Evolutionary conservation across 1,140 invertebrate genomes (phyloP).

Genomic region (Pogonognathellus flavescens): DNA sequence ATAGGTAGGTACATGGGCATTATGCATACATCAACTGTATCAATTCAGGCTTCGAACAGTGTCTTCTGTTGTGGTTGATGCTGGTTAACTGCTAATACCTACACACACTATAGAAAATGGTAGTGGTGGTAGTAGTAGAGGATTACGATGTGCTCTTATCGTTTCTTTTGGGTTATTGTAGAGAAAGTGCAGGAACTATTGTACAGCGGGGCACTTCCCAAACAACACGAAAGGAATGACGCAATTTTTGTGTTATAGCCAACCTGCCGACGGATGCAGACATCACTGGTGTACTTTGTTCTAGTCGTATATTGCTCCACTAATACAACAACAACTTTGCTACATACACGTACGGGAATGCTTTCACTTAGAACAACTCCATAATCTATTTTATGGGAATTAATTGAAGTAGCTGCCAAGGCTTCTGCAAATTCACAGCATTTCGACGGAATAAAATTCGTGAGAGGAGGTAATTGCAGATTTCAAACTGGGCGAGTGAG

Average conservation of each 20-base stretch:
- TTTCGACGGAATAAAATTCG: constrained; percentile 13
- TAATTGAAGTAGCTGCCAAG: constrained; percentile 4
- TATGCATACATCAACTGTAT: constrained; percentile 12
- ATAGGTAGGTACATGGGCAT: too few relatives aligned
- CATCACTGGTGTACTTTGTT: neutral
- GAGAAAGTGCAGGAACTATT: constrained; percentile 13
- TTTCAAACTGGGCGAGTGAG: neutral
- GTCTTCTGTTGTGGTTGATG: neutral
- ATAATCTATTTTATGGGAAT: constrained; percentile 30
- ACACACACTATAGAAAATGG: neutral
- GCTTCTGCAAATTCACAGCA: neutral
- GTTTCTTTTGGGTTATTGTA: neutral
- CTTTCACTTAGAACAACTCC: neutral
- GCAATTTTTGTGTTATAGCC: constrained; percentile 7
- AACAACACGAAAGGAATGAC: constrained; percentile 12
- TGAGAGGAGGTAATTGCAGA: constrained; percentile 9
- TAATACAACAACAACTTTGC: neutral
- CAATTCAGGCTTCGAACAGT: neutral
- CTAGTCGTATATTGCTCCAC: neutral
- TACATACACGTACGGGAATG: neutral
- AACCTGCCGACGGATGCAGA: too few relatives aligned
- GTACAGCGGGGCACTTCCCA: constrained; percentile 13
- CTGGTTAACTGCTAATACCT: constrained; percentile 33
- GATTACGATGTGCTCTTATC: constrained; percentile 22
- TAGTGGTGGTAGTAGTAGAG: neutral